Base-by-base conservation (phyloP, 2,888 invertebrate genomes). In the Strigamia crassipes region DNA sequence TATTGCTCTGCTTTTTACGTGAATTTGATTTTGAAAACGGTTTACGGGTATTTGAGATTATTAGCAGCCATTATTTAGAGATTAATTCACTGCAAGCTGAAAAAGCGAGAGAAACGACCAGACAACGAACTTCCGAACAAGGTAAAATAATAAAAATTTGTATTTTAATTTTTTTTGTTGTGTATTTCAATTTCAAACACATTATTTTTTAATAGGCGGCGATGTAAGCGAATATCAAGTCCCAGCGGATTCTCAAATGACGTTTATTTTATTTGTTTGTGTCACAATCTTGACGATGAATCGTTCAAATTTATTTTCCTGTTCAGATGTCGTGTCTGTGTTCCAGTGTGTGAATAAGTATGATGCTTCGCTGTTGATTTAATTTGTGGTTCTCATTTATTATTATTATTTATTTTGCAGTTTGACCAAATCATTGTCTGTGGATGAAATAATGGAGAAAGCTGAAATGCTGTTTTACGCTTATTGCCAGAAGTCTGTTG, bases 11-110 rank as follows among this genome's bases (percentile, higher is more conserved):
- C 18, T 81, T 81, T 38, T 23, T 73, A 66, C 34, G 81, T 12
- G 81, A 81, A 38, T 81, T 81, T 73, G 46, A 81, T 73, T 81
- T 38, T 73, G 66, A 73, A 66, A 73, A 66, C 15, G 81, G 81
- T 2, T 41, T 81, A 15, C 27, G 38, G 15, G 5, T 81, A 18
- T 81, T 81, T 73, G 81, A 81, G 41, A 46, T 81, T 27, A 31
- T 81, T 12, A 42, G 81, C 23, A 73, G 81, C 38, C 34, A 46
- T 38, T 81, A 73, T 21, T 81, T 81, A 18, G 81, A 81, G 21
- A 66, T 81, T 1, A 73, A 81, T 73, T 81, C 81, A 31, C n/a
- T 73, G 15, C 73, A 81, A 81, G 81, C 81, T 21, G 73, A 81
- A 41, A 81, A 73, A 81, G 73, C 81, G n/a, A 73, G 73, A 73